Percentiles rank a stretch among this genome's conserved stretches.
These are phyloP conservation scores for Hippopotamyrus pictus DNA, from an alignment of 2,797 vertebrate genomes.

Conservation along the genomic window DNA sequence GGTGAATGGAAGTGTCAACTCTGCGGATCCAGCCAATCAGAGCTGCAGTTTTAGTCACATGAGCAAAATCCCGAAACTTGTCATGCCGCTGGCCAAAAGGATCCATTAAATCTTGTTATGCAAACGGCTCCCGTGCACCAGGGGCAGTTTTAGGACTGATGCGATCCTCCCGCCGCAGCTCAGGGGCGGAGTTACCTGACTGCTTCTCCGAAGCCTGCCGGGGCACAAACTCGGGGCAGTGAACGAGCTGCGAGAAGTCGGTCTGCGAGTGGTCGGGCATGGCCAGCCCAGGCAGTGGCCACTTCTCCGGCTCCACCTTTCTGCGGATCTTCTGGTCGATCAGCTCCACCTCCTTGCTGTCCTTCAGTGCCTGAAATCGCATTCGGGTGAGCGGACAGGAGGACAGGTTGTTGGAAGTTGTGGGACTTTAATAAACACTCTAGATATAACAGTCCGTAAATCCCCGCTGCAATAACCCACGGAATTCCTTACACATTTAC, in stretches of 20 bases:
- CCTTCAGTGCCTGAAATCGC: constrained; percentile 75
- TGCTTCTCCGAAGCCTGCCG: constrained; percentile 55
- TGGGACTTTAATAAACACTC: neutral
- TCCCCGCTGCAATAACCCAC: neutral
- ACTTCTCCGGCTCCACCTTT: constrained; percentile 85
- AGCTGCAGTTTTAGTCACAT: neutral
- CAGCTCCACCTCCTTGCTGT: constrained; percentile 90
- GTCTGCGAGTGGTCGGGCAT: constrained; percentile 78
- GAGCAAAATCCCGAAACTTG: neutral
- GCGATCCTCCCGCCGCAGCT: neutral
- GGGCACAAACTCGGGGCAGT: constrained; percentile 93
- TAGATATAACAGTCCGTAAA: neutral
- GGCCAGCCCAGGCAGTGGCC: constrained; percentile 82
- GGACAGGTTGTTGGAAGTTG: neutral
- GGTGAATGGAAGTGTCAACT: neutral
- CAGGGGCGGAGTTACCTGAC: neutral
- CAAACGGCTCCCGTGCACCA: neutral
- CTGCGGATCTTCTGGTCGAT: constrained; percentile 90
- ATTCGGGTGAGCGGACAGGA: neutral
- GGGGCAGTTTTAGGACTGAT: neutral
- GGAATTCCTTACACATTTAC: neutral
- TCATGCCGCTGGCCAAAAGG: neutral
- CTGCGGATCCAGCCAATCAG: neutral
- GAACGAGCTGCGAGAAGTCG: constrained; percentile 91
- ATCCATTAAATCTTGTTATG: neutral